These are phyloP conservation scores for Therioaphis trifolii DNA, from an alignment of 2,888 invertebrate genomes.

Conservation along the genomic window DNA sequence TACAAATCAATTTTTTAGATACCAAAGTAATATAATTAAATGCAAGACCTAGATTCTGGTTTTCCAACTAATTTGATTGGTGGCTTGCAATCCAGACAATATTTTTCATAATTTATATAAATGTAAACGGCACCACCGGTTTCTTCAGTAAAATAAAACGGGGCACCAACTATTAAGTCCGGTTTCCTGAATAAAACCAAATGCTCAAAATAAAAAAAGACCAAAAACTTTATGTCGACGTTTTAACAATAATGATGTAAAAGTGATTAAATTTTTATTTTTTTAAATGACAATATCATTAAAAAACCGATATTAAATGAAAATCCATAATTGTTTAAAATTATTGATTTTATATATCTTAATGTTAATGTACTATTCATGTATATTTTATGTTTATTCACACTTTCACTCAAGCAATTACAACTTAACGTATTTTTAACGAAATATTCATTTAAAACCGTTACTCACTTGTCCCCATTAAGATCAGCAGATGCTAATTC, in stretches of 20 bases:
- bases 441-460: not conserved
- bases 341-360: too few relatives aligned
- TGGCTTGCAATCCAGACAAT: slow-evolving; percentile 71
- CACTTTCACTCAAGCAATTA: too few relatives aligned
- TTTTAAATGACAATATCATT: too few relatives aligned
- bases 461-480: slow-evolving; percentile 85
- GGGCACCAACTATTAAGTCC: slow-evolving; percentile 91
- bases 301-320: too few relatives aligned
- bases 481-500: slow-evolving; percentile 90
- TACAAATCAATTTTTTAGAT: not conserved
- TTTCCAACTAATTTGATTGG: slow-evolving; percentile 80
- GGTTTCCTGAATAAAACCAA: slow-evolving; percentile 73
- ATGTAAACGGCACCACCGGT: slow-evolving; percentile 95
- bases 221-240: not conserved
- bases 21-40: not conserved
- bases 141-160: slow-evolving; percentile 86
- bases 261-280: too few relatives aligned
- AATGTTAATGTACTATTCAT: too few relatives aligned
- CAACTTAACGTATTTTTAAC: too few relatives aligned
- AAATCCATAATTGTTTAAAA: too few relatives aligned
- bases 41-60: slow-evolving; percentile 78
- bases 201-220: not conserved
- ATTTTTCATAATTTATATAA: slow-evolving; percentile 73
- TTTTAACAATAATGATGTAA: too few relatives aligned
- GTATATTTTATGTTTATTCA: too few relatives aligned